A percentile compares a stretch with the other conserved stretches of the same genome.
phyloP scores from a whole-genome alignment of 2,113 vertebrate species.

The Dicentrarchus labrax region DNA sequence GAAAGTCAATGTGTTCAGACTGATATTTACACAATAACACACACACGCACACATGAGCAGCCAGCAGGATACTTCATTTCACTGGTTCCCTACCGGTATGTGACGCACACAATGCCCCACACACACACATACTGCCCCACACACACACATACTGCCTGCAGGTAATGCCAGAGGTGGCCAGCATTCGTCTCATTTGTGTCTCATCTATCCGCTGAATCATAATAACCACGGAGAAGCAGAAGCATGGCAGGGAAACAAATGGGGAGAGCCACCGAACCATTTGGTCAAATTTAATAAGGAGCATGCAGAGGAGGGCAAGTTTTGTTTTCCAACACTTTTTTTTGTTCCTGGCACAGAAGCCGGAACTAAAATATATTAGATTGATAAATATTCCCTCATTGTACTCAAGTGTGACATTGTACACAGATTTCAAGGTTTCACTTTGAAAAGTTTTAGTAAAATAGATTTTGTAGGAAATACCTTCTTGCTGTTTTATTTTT shows the following conservation, averaged over 20 bases:
- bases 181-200: constrained; percentile 67
- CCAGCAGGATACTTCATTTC: constrained; percentile 41
- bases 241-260: constrained; percentile 48
- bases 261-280: constrained; percentile 31
- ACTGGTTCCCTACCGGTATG: constrained; percentile 19
- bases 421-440: constrained; percentile 37
- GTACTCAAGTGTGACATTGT: no score
- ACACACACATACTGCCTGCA: constrained; percentile 39
- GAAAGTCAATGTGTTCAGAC: constrained; percentile 21
- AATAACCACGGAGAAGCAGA: constrained; percentile 50
- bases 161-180: constrained; percentile 50
- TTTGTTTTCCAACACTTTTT: constrained; percentile 43
- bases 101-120: background rate
- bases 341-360: constrained; percentile 15
- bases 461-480: constrained; percentile 5
- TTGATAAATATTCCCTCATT: constrained; percentile 44
- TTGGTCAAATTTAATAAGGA: constrained; percentile 54
- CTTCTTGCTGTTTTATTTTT: constrained; percentile 18
- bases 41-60: background rate
- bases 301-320: constrained; percentile 19
- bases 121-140: constrained; percentile 12
- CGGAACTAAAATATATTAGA: constrained; percentile 36
- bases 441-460: constrained; percentile 23
- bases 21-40: constrained; percentile 46
- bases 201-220: constrained; percentile 54